Conservation (phyloP, 2,888 invertebrate species). For the Mythimna loreyi region DNA sequence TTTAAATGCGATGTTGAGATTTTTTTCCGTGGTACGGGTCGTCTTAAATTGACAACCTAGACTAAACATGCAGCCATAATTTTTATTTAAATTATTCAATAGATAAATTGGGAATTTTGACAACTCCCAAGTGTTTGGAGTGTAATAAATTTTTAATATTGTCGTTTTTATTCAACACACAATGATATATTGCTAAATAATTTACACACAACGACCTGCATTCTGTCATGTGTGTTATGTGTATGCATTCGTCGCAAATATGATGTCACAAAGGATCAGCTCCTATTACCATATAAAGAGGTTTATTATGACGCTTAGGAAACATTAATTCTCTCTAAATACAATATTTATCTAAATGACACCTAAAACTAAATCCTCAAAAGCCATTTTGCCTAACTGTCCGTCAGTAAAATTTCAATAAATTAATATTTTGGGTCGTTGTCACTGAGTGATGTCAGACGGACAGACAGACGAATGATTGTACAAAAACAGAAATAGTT, state of each 20-base stretch:
- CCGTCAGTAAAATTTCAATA: conserved; percentile 77
- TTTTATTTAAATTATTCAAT: conserved; percentile 7
- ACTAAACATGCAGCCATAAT: conserved; percentile 20
- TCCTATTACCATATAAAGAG: conserved; percentile 36
- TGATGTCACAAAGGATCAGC: conserved; percentile 21
- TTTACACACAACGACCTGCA: conserved; percentile 23
- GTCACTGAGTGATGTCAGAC: conserved; percentile 88
- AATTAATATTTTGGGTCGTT: conserved; percentile 86
- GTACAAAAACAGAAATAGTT: conserved; percentile 76
- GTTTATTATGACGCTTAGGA: conserved; percentile 10
- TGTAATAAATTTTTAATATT: conserved; percentile 7
- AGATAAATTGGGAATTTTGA: conserved; percentile 17
- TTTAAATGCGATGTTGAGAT: conserved; percentile 11
- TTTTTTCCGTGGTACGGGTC: conserved; percentile 30
- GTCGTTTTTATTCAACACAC: conserved; percentile 20
- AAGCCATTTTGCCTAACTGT: conserved; percentile 44
- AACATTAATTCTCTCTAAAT: conserved; percentile 40
- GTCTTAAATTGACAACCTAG: conserved; percentile 21
- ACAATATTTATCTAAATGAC: conserved; percentile 21
- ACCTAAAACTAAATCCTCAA: conserved; percentile 32
- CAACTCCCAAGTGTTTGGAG: not conserved
- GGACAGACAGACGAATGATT: conserved; percentile 80
- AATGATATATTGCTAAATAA: conserved; percentile 12
- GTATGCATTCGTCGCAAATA: conserved; percentile 32
- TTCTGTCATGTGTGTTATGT: conserved; percentile 3